A percentile compares a stretch with the other conserved stretches of the same genome.
Conservation (phyloP, 2,113 vertebrate species). For the Xenopus laevis region DNA sequence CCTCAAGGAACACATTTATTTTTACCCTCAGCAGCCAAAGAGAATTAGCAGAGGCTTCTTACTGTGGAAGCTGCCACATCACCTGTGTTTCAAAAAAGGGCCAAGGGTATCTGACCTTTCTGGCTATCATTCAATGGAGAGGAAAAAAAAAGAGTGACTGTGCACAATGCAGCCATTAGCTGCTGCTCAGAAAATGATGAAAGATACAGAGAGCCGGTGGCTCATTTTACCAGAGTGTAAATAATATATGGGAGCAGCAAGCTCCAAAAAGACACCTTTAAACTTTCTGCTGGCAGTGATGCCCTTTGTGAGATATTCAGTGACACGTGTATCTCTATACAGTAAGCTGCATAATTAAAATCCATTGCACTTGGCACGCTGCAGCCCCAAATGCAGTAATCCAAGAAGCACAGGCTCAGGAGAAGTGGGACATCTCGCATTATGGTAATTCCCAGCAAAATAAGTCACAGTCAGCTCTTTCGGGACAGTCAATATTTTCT, state of each 20-base stretch:
- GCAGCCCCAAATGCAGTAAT: conserved; percentile 5
- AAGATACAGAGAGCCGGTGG: conserved; percentile 8
- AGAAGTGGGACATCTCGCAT: not conserved
- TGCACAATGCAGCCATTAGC: conserved; percentile 26
- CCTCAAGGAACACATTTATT: too few species aligned
- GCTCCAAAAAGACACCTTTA: conserved; percentile 16
- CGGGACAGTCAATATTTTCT: too few species aligned
- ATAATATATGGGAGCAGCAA: conserved; percentile 32
- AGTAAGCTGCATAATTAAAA: conserved; percentile 27
- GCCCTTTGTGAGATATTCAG: conserved; percentile 14
- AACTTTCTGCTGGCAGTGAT: conserved; percentile 6
- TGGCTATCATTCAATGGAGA: not conserved
- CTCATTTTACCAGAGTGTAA: conserved; percentile 29
- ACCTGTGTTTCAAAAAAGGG: not conserved
- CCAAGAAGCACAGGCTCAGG: conserved; percentile 9
- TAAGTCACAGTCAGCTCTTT: not conserved
- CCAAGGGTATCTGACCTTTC: conserved; percentile 6
- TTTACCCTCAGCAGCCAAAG: not conserved
- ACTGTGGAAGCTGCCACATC: not conserved
- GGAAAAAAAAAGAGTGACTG: conserved; percentile 7
- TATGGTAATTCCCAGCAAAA: conserved; percentile 17
- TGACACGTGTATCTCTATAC: conserved; percentile 22
- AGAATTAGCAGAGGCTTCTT: not conserved
- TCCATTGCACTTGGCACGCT: conserved; percentile 26
- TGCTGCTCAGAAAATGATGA: conserved; percentile 1